Conservation (phyloP, 2,888 invertebrate species). For the Cantharis rufa region DNA sequence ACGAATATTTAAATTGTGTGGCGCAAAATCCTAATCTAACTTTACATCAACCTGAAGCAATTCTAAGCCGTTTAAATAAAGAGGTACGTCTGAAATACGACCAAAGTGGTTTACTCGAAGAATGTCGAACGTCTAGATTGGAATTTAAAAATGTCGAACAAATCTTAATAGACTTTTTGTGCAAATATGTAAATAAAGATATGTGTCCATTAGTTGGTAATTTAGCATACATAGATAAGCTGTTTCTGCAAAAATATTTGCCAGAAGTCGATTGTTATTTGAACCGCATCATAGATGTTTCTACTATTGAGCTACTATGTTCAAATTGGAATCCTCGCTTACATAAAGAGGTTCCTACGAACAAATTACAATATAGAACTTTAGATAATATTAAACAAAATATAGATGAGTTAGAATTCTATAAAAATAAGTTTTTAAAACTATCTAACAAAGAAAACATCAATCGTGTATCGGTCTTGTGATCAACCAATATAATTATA, state of each 20-base stretch:
- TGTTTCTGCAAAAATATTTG: neutral
- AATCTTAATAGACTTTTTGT: neutral
- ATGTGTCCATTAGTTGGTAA: neutral
- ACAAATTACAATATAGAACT: neutral
- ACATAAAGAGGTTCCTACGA: neutral
- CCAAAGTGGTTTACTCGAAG: neutral
- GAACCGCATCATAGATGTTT: neutral
- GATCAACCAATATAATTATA: neutral
- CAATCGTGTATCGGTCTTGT: neutral
- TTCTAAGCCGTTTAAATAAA: neutral
- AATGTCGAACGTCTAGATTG: neutral
- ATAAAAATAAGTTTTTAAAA: neutral
- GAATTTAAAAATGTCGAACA: neutral
- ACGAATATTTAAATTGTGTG: neutral
- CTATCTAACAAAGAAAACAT: neutral
- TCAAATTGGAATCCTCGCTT: neutral
- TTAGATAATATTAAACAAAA: neutral
- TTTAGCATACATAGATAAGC: neutral
- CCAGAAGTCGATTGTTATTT: neutral
- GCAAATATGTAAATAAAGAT: neutral
- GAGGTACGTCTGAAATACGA: neutral
- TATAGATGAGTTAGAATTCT: neutral
- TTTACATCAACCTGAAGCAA: neutral
- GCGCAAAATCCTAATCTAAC: neutral
- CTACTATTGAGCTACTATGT: neutral